These are phyloP conservation scores for Erpornis zantholeuca DNA, from an alignment of 2,113 vertebrate genomes.

Conservation along the genomic window DNA sequence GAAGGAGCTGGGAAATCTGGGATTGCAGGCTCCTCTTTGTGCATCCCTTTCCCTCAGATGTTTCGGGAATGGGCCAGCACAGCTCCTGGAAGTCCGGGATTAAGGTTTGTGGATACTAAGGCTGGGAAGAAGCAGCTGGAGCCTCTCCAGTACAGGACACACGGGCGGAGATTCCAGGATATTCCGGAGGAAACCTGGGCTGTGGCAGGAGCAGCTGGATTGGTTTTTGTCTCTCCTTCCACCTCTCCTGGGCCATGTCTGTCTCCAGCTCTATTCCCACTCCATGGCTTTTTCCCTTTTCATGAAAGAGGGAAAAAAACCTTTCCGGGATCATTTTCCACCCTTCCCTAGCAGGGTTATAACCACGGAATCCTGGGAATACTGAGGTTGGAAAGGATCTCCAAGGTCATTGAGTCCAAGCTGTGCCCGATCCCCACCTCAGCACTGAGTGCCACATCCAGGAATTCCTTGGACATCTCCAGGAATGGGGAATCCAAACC, in stretches of 20 bases:
- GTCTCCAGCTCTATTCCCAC: fast-evolving
- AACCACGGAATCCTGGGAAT: not conserved
- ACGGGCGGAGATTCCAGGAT: not conserved
- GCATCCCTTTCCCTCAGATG: not conserved
- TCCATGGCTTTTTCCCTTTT: not conserved
- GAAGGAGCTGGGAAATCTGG: not conserved
- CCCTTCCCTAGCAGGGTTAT: not conserved
- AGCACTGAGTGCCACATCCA: not conserved
- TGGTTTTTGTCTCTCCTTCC: not conserved
- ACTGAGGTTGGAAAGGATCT: fast-evolving
- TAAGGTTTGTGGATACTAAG: no score
- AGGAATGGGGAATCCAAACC: not conserved
- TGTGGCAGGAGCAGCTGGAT: not conserved
- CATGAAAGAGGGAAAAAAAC: not conserved
- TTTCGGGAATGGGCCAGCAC: not conserved
- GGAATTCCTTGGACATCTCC: not conserved
- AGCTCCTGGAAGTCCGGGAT: not conserved
- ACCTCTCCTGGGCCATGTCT: fast-evolving
- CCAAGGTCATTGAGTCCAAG: fast-evolving
- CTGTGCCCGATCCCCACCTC: fast-evolving
- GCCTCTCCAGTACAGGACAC: not conserved
- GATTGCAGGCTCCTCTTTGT: not conserved
- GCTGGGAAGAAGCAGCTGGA: not conserved
- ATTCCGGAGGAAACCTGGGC: not conserved
- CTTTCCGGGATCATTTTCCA: not conserved